Conservation (phyloP, 2,888 invertebrate species). For the Ecliptopera silaceata region DNA sequence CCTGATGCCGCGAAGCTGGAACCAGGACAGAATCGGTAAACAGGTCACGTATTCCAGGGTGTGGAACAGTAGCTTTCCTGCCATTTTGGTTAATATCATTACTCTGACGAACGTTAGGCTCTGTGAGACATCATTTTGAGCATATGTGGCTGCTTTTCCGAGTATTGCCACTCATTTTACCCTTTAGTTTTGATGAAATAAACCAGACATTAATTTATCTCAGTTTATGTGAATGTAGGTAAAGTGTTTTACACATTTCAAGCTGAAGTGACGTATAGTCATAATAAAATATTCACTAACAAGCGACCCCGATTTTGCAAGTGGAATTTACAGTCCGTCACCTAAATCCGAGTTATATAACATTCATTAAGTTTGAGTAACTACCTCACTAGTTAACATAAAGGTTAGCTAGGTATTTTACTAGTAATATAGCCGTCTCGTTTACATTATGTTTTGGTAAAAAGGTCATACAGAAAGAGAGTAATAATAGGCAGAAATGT, state of each 20-base stretch:
- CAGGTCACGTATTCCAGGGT: slow-evolving; percentile 56
- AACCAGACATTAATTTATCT: slow-evolving; percentile 16
- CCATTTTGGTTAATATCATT: slow-evolving; percentile 70
- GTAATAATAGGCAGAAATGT: slow-evolving; percentile 7
- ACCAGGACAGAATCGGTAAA: slow-evolving; percentile 41
- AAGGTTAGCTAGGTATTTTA: too few relatives aligned
- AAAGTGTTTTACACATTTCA: slow-evolving; percentile 5
- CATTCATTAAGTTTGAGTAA: not conserved
- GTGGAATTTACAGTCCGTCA: slow-evolving; percentile 1
- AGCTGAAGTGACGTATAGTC: not conserved
- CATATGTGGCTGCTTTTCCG: slow-evolving; percentile 24
- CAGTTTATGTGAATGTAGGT: slow-evolving; percentile 3
- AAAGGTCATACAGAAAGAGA: not conserved
- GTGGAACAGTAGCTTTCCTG: slow-evolving; percentile 61
- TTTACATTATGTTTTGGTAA: too few relatives aligned
- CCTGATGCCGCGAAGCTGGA: slow-evolving; percentile 30
- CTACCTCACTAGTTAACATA: too few relatives aligned
- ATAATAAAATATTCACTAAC: slow-evolving; percentile 10
- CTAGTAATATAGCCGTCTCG: too few relatives aligned
- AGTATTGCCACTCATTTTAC: slow-evolving; percentile 17
- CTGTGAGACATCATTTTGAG: slow-evolving; percentile 32
- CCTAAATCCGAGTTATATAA: not conserved
- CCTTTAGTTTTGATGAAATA: slow-evolving; percentile 11
- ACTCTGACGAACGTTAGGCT: slow-evolving; percentile 55
- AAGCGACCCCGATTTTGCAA: slow-evolving; percentile 11